phyloP scores from a whole-genome alignment of 2,888 invertebrate species.

The Taphrorychus bicolor region DNA sequence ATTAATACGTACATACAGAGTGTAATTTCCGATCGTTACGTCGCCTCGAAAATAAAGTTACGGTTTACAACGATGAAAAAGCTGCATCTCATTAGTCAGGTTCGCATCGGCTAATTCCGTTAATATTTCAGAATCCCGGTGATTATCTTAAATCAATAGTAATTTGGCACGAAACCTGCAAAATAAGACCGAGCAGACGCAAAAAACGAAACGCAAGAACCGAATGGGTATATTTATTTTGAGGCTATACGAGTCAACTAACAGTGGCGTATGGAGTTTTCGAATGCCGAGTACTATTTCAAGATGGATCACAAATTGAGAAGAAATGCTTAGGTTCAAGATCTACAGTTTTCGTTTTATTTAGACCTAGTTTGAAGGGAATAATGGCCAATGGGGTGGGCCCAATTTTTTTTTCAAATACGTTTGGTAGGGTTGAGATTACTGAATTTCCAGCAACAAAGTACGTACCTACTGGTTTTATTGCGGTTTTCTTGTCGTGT shows the following conservation, averaged over 20 bases:
- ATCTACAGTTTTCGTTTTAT: too few relatives aligned
- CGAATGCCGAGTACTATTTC: neutral
- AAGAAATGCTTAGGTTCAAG: too few relatives aligned
- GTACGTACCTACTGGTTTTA: too few relatives aligned
- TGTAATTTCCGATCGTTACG: neutral
- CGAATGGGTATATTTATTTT: conserved; percentile 41
- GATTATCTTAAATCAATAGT: conserved; percentile 44
- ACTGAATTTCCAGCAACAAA: too few relatives aligned
- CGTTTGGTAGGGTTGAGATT: too few relatives aligned
- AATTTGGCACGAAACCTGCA: conserved; percentile 42
- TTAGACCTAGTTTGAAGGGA: too few relatives aligned
- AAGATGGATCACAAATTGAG: too few relatives aligned
- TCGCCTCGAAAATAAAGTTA: conserved; percentile 22
- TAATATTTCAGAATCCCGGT: conserved; percentile 38
- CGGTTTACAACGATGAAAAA: conserved; percentile 25
- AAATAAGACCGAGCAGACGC: conserved; percentile 38
- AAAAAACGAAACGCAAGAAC: conserved; percentile 39
- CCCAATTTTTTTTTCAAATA: too few relatives aligned
- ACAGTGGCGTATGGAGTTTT: conserved; percentile 2
- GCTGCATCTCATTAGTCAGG: conserved; percentile 40
- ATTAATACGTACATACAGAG: conserved; percentile 4
- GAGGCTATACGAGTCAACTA: conserved; percentile 3
- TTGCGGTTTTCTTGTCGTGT: too few relatives aligned
- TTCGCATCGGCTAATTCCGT: conserved; percentile 34
- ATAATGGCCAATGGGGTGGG: too few relatives aligned